A percentile compares a stretch with the other conserved stretches of the same genome.
Evolutionary conservation across 2,888 invertebrate species (phyloP).

Genomic region (Mimachlamys varia): DNA sequence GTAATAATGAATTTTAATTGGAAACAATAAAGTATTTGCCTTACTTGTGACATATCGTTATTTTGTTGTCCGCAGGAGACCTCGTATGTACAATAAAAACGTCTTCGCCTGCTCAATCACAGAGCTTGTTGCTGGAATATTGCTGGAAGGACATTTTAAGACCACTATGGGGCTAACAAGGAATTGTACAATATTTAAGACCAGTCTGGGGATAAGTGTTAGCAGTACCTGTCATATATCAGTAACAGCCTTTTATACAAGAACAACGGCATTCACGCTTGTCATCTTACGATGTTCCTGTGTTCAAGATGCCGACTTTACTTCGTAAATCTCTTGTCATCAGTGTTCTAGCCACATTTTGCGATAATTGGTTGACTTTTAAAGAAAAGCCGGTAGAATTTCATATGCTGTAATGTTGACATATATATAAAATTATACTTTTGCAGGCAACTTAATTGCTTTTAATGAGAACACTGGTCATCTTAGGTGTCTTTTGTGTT

Average conservation of each 20-base stretch:
- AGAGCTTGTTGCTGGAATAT: background rate
- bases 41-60: background rate
- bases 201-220: background rate
- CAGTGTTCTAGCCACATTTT: too few species aligned
- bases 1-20: constrained; percentile 2
- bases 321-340: too few species aligned
- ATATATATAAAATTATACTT: too few species aligned
- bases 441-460: too few species aligned
- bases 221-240: background rate
- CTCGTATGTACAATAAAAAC: background rate
- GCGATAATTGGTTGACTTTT: too few species aligned
- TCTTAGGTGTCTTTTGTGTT: too few species aligned
- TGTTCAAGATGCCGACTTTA: too few species aligned
- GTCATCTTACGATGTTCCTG: background rate
- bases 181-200: background rate
- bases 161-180: background rate
- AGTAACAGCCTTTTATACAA: background rate
- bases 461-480: too few species aligned
- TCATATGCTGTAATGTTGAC: too few species aligned
- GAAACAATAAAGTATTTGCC: background rate
- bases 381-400: too few species aligned
- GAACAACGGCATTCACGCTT: background rate
- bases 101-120: background rate
- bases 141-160: background rate
- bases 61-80: background rate